Evolutionary conservation across 2,888 invertebrate species (phyloP), one percentile per base, ranked within the genome.

Genomic region (Margaritifera margaritifera): DNA sequence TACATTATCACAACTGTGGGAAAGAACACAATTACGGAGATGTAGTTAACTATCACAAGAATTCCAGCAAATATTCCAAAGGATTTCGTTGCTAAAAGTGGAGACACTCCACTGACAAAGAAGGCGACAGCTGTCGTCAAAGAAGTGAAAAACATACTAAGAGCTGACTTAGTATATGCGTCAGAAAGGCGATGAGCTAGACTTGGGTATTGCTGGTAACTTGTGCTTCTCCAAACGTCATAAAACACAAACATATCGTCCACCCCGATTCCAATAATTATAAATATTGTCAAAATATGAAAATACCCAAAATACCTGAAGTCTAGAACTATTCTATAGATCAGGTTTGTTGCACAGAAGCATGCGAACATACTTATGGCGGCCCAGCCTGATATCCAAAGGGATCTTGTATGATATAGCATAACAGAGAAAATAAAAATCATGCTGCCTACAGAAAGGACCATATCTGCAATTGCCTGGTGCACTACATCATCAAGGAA

Each of bases 41-140:
- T 42, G 64, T 84, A 85, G 60, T 85, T 83, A n/a, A 83, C 74
- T 6, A 79, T 69, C 8, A 87, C 80, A 25, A 83, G 64, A 6
- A 83, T 68, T 27, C 79, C 85, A 15, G 87, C 77, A 62, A 87
- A 87, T 6, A 81, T 63, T 0, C 87, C 87, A 67, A 87, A 87
- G 3, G 84, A 82, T 25, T 78, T 70, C n/a, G 84, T 79, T 20
- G 83, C 80, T 15, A 87, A 71, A 11, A 86, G 66, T 1, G 84
- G 84, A 1, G 84, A 84, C 57, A 81, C 68, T 0, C 83, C 77
- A 70, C 80, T 86, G 4, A 77, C 77, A 31, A 84, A 74, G 72
- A 87, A 84, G 11, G 85, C 85, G 0, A 75, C 71, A 24, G 77
- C 74, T 1, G 85, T 85, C 6, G 84, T 84, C 11, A 83, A 59